Evolutionary conservation across 2,888 invertebrate species (phyloP), one percentile per base, ranked within the genome.

Genomic region (Parthenolecanium corni): DNA sequence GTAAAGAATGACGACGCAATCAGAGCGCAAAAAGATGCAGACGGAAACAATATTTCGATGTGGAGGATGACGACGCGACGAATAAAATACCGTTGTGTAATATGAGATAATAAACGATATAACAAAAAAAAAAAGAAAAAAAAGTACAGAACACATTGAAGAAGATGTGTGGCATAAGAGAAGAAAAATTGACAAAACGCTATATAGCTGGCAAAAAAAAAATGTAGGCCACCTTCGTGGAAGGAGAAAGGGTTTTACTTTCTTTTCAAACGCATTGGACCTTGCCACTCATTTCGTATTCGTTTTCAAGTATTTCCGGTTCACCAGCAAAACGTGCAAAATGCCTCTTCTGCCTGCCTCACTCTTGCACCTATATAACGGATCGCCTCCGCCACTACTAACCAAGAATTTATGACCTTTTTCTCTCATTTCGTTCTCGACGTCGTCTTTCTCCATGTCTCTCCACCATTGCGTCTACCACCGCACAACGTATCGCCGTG

Each of bases 251-350:
- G 61, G 25, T 31, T 38, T 51, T 61, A 61, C 61, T 61, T 61
- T 61, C 61, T 61, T 61, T 40, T 49, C 47, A 40, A 31, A 11
- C 12, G 23, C 46, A 44, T 18, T 36, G 38, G 61, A 61, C 61
- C 61, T 61, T 61, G 49, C 49, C 23, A 49, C 61, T 61, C 51
- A 49, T 61, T 61, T 61, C 36, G 47, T 51, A 31, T 61, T 49
- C 51, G 49, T 21, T 61, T 61, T 61, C 24, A 51, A 57, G 23
- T 21, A 46, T 44, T 57, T 57, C 57, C 57, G 57, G 42, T 57
- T 42, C 23, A 14, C 21, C 4, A 44, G 14, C 49, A 49, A 20
- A 18, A 49, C 49, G 49, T 11, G 49, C 49, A 14, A 20, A 20
- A 49, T 14, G 14, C 49, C 16, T 44, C 18, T n/a, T 44, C 18